These are phyloP conservation scores for Choristoneura rosaceana DNA, from an alignment of 2,888 invertebrate species.

Conservation along the genomic window DNA sequence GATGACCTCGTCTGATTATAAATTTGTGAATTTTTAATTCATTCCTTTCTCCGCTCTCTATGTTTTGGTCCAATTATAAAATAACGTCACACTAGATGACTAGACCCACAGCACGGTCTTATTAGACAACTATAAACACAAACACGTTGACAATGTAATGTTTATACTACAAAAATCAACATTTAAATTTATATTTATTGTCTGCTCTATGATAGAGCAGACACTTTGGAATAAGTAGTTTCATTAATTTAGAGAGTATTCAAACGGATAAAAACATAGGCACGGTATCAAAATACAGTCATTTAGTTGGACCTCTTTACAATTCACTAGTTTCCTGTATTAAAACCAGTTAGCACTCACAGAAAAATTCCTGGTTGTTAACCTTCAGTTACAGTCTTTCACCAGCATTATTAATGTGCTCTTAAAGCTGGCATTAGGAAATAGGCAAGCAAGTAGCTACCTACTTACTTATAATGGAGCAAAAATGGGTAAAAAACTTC, in stretches of 20 bases:
- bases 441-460: not conserved
- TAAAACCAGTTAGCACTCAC: slow-evolving; percentile 9
- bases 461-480: not conserved
- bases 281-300: not conserved
- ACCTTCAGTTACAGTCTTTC: slow-evolving; percentile 35
- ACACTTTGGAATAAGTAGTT: too few species aligned
- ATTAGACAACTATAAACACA: not conserved
- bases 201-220: too few species aligned
- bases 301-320: not conserved
- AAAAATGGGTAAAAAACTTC: not conserved
- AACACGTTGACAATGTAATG: not conserved
- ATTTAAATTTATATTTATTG: too few species aligned
- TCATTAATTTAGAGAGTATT: not conserved
- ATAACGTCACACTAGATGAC: not conserved
- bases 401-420: slow-evolving; percentile 3
- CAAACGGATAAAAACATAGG: not conserved
- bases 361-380: slow-evolving; percentile 22
- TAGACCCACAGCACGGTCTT: not conserved
- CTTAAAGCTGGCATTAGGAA: slow-evolving; percentile 4
- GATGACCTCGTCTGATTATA: too few species aligned
- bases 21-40: too few species aligned
- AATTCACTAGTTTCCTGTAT: not conserved
- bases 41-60: too few species aligned
- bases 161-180: too few species aligned
- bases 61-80: not conserved